phyloP scores from a whole-genome alignment of 2,113 vertebrate species.

The Miniopterus natalensis region DNA sequence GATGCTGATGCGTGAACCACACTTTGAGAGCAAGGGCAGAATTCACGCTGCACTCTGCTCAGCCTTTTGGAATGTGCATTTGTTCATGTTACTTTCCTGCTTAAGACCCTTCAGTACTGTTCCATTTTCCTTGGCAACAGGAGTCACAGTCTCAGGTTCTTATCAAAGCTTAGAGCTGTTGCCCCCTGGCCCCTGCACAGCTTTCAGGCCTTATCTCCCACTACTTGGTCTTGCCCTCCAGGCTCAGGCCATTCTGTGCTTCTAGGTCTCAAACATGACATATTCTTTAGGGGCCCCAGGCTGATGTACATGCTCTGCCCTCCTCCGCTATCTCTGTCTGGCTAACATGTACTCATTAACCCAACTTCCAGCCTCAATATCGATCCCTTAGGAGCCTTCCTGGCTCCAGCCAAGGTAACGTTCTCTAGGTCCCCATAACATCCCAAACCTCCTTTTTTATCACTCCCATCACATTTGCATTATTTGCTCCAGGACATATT shows the following conservation, averaged over 20 bases:
- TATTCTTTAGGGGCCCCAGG: neutral
- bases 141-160: neutral
- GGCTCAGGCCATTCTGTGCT: neutral
- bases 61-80: neutral
- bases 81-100: neutral
- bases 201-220: neutral
- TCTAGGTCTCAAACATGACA: neutral
- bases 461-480: neutral
- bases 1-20: neutral
- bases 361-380: neutral
- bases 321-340: neutral
- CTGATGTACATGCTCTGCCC: accelerated
- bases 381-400: neutral
- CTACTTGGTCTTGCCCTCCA: neutral
- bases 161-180: neutral
- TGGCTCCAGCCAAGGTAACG: neutral
- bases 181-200: neutral
- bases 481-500: neutral
- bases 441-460: neutral
- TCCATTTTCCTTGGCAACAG: neutral
- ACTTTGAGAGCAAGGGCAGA: neutral
- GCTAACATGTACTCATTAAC: neutral
- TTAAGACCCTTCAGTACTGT: neutral
- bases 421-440: neutral
- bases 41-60: neutral